Percentiles rank a stretch among this genome's conserved stretches.
Evolutionary conservation across 2,888 invertebrate species (phyloP).

Genomic region (Sylvicola cinctus): DNA sequence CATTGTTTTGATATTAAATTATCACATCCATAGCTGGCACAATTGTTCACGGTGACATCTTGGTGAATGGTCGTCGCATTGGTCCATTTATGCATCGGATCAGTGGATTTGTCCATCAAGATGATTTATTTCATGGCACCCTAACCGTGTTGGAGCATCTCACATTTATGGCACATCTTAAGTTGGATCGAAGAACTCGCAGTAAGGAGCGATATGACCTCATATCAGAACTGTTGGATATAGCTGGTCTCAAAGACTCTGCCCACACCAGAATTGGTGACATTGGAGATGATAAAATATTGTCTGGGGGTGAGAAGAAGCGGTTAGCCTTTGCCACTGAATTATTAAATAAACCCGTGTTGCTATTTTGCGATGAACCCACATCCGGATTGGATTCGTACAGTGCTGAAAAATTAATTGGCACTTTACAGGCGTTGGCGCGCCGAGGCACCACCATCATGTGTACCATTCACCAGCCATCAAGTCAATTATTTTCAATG

Average conservation of each 20-base stretch:
- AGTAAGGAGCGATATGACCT: conserved; percentile 37
- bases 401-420: conserved; percentile 70
- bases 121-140: conserved; percentile 70
- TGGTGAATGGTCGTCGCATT: conserved; percentile 52
- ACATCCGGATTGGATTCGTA: conserved; percentile 86
- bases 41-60: conserved; percentile 55
- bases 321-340: conserved; percentile 84
- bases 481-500: conserved; percentile 64
- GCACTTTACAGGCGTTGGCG: conserved; percentile 45
- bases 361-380: conserved; percentile 90
- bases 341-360: conserved; percentile 72
- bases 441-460: conserved; percentile 65
- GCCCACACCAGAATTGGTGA: conserved; percentile 61
- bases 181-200: conserved; percentile 49
- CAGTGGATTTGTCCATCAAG: conserved; percentile 81
- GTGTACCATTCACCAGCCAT: conserved; percentile 90
- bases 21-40: conserved; percentile 36
- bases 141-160: conserved; percentile 77
- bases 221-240: conserved; percentile 46
- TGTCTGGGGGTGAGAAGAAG: conserved; percentile 89
- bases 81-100: conserved; percentile 58
- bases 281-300: conserved; percentile 12
- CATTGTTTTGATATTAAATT: too few species aligned
- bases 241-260: conserved; percentile 49
- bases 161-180: conserved; percentile 66